Conservation (phyloP, 1,140 invertebrate species). For the Idris sp. region DNA sequence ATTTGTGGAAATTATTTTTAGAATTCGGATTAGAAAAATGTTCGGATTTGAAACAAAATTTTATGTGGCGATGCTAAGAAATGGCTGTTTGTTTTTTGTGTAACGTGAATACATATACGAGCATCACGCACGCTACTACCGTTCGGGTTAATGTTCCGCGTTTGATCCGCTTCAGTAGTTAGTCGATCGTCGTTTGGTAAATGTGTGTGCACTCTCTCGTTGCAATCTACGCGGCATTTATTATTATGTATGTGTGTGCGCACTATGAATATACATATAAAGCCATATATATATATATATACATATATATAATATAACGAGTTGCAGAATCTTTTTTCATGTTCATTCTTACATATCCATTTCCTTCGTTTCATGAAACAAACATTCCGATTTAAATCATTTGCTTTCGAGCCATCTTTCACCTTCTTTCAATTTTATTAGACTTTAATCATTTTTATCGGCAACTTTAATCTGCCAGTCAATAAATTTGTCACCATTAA, state of each 20-base stretch:
- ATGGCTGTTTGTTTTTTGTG: slow-evolving; percentile 5
- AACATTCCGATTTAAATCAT: slow-evolving; percentile 46
- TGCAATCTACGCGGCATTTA: slow-evolving; percentile 24
- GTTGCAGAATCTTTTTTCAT: slow-evolving; percentile 28
- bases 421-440: neutral
- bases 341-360: slow-evolving; percentile 11
- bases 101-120: slow-evolving; percentile 17
- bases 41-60: no score
- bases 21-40: no score
- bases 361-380: slow-evolving; percentile 44
- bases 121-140: slow-evolving; percentile 37
- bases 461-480: neutral
- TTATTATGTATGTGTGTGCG: slow-evolving; percentile 38
- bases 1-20: no score
- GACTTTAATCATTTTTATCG: slow-evolving; percentile 4
- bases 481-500: neutral
- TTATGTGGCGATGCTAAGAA: no score
- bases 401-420: slow-evolving; percentile 7
- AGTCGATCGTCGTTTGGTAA: slow-evolving; percentile 39
- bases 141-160: slow-evolving; percentile 55
- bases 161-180: slow-evolving; percentile 55
- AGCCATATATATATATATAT: slow-evolving; percentile 36
- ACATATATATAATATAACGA: slow-evolving; percentile 36
- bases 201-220: slow-evolving; percentile 14
- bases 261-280: slow-evolving; percentile 38